Evolutionary conservation across 37 sponge, comb jelly and placozoan genomes (phyloP), one percentile per base, ranked within the genome.

Genomic region (Lycopodina hypogea): DNA sequence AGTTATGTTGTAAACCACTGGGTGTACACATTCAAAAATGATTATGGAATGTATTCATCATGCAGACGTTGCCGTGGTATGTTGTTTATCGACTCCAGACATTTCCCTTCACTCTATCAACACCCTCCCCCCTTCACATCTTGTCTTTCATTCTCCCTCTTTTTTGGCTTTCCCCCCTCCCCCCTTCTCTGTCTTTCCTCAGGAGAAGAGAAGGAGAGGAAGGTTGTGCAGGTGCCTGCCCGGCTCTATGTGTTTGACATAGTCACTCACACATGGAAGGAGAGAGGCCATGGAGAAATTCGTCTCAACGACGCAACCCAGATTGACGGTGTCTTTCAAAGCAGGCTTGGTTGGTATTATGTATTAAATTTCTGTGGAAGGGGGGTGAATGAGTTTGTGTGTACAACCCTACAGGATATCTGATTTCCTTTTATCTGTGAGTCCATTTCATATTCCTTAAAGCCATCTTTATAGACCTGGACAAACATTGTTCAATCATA

Each of bases 281-380:
- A 91, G 74, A 68, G 80, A 24, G 92, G 92, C 0, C 56, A 87
- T 23, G 92, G 92, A n/a, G 81, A 86, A 23, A 24, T 87, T 12
- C 60, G 81, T 34, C 64, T 91, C 57, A 91, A 91, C 53, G 92
- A 91, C 64, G 42, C 78, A 42, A 61, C 76, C 24, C 84, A 83
- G 56, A 71, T 72, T 4, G 82, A 84, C 63, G 92, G 85, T 29
- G 58, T 87, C 56, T 87, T 74, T 51, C 92, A 91, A 41, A 87
- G 88, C n/a, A 72, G 92, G 58, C 72, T 91, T 18, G 90, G 90
- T 83, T 41, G 56, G 79, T 30, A 33, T 30, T n/a, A n/a, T n/a
- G n/a, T n/a, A n/a, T n/a, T n/a, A n/a, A 36, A 23, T 55, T 9
- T 8, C 18, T 58, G 14, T 28, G 9, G 55, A 12, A 53, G 17